These are phyloP conservation scores for Catharus fuscescens DNA, from an alignment of 2,113 vertebrate genomes.

Conservation along the genomic window DNA sequence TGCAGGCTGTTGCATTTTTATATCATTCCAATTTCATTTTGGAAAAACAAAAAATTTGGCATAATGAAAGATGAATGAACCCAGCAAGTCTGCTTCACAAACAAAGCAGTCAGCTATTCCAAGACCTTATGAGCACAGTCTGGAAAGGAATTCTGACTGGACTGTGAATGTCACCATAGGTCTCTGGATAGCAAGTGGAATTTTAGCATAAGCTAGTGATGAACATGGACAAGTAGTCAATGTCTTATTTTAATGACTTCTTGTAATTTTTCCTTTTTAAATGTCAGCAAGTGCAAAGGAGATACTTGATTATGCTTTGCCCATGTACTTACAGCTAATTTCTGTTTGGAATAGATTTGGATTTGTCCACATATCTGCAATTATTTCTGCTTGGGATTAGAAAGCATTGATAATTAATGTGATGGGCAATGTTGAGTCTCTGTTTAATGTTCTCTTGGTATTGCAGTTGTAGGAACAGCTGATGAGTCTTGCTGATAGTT, in stretches of 20 bases:
- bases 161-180: background rate
- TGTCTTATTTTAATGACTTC: background rate
- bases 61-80: conserved; percentile 1
- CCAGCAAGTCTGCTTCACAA: conserved; percentile 8
- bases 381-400: background rate
- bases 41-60: conserved; percentile 19
- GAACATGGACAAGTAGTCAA: background rate
- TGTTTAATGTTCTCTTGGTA: background rate
- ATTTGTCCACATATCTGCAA: background rate
- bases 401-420: background rate
- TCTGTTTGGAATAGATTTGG: background rate
- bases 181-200: background rate
- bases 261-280: background rate
- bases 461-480: background rate
- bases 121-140: background rate
- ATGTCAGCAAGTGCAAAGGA: background rate
- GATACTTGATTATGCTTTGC: background rate
- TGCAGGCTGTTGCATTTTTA: background rate
- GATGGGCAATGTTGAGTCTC: background rate
- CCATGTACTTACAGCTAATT: background rate
- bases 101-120: conserved; percentile 3
- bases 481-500: background rate
- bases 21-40: background rate
- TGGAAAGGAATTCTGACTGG: background rate
- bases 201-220: background rate